Evolutionary conservation across 2,888 invertebrate genomes (phyloP).

Genomic region (Eremobia ochroleuca): DNA sequence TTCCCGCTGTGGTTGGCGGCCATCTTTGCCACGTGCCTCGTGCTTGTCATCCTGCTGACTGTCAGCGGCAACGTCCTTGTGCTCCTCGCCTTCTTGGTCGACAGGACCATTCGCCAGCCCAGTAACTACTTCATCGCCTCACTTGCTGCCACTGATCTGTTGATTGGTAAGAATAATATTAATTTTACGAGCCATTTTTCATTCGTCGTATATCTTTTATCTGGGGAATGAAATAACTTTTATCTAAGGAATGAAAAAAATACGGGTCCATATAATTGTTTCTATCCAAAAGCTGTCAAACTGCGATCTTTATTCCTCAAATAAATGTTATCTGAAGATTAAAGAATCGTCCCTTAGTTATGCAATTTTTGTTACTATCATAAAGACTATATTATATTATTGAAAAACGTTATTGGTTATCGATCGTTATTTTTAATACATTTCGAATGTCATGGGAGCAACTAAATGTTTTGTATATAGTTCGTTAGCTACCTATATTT

Average conservation of each 20-base stretch:
- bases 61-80: slow-evolving; percentile 99
- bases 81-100: slow-evolving; percentile 98
- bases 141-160: slow-evolving; percentile 98
- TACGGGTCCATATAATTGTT: no score
- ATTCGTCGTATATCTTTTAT: background rate
- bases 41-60: slow-evolving; percentile 97
- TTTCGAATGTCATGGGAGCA: background rate
- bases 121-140: slow-evolving; percentile 99
- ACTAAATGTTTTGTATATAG: background rate
- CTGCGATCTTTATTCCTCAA: no score
- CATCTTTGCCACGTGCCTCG: slow-evolving; percentile 96
- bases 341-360: no score
- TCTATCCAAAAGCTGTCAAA: no score
- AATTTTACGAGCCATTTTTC: background rate
- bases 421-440: background rate
- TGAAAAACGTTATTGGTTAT: background rate
- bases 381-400: background rate
- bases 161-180: slow-evolving; percentile 94
- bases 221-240: no score
- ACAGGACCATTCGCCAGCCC: slow-evolving; percentile 98
- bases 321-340: no score
- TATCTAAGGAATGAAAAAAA: no score
- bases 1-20: slow-evolving; percentile 97
- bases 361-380: no score
- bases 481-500: no score